Evolutionary conservation across 2,113 vertebrate species (phyloP).

Genomic region (Erythrocercus mccallii): DNA sequence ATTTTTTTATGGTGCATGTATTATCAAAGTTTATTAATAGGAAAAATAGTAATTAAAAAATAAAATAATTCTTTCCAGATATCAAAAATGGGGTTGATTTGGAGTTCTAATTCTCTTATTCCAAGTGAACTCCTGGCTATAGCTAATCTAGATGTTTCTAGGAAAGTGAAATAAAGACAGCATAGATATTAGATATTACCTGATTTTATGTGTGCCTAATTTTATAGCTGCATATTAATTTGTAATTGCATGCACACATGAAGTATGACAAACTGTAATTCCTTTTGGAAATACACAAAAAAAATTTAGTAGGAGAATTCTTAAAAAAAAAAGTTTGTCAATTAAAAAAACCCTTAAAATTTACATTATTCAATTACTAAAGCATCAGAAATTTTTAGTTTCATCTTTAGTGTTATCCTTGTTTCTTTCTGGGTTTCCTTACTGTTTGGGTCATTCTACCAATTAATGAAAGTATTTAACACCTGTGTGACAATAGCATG

Average conservation of each 20-base stretch:
- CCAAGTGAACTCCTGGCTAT: not conserved
- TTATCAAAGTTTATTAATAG: not conserved
- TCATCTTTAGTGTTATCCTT: not conserved
- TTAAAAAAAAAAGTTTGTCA: not conserved
- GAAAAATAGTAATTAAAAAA: not conserved
- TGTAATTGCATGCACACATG: not conserved
- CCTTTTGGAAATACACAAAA: not conserved
- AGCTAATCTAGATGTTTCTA: not conserved
- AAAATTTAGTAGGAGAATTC: not conserved
- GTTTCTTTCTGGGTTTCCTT: not conserved
- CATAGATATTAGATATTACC: not conserved
- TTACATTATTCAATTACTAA: not conserved
- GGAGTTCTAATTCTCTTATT: not conserved
- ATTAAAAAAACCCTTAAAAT: not conserved
- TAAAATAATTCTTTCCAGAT: not conserved
- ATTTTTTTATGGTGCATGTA: not conserved
- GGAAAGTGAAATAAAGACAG: not conserved
- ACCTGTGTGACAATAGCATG: not conserved
- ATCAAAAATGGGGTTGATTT: not conserved
- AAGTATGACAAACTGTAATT: not conserved
- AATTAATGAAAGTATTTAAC: not conserved
- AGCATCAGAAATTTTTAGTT: not conserved
- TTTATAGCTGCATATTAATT: not conserved
- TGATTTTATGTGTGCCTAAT: not conserved
- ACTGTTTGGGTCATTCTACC: not conserved